Percentiles rank a stretch among this genome's conserved stretches.
Conservation (phyloP, 64 coral and sea anemone species). For the Astreopora myriophthalma region DNA sequence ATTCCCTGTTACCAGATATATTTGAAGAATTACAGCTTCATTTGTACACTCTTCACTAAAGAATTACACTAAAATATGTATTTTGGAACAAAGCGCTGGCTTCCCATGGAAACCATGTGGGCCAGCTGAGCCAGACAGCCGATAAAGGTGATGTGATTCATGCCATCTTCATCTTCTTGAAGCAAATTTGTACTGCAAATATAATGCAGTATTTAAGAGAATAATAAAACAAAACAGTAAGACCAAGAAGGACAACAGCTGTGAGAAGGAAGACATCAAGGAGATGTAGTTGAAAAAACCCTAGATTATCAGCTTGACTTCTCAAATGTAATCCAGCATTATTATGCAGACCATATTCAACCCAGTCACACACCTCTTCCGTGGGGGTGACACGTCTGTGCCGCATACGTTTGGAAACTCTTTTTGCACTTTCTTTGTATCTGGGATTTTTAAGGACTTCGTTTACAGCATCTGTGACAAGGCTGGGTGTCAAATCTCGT, state of each 20-base stretch:
- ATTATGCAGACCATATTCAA: conserved; percentile 73
- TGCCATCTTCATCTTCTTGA: not conserved
- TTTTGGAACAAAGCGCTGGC: too few species aligned
- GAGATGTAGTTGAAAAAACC: conserved; percentile 69
- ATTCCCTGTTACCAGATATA: too few species aligned
- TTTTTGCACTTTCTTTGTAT: conserved; percentile 53
- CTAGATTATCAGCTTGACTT: conserved; percentile 77
- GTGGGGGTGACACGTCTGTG: conserved; percentile 55
- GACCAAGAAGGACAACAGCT: not conserved
- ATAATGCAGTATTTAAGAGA: conserved; percentile 14
- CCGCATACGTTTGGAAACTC: conserved; percentile 43
- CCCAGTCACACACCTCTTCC: conserved; percentile 72
- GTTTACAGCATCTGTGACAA: conserved; percentile 21
- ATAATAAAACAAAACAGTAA: conserved; percentile 4
- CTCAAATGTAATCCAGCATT: conserved; percentile 79
- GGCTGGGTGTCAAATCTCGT: conserved; percentile 25
- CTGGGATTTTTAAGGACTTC: conserved; percentile 55
- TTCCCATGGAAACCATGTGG: not conserved
- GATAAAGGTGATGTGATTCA: not conserved
- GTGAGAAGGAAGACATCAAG: conserved; percentile 66
- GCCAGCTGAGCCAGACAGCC: not conserved
- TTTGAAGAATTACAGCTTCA: too few species aligned
- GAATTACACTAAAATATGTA: too few species aligned
- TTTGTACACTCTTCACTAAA: too few species aligned
- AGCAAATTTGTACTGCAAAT: not conserved